These are phyloP conservation scores for Butorides virescens DNA, from an alignment of 2,113 vertebrate species.

Conservation along the genomic window DNA sequence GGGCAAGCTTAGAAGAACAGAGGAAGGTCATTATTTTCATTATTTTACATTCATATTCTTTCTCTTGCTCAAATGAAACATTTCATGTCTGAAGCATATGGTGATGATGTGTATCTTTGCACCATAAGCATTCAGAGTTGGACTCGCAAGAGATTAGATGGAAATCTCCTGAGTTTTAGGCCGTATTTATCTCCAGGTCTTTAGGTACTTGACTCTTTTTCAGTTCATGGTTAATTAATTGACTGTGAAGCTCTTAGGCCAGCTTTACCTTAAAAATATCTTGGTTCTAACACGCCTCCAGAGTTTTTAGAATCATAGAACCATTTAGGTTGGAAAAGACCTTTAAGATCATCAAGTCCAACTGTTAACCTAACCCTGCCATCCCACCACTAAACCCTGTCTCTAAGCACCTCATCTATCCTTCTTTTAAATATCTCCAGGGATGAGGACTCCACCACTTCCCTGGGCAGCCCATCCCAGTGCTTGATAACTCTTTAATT, in stretches of 20 bases:
- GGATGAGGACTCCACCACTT: no score
- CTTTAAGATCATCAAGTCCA: no score
- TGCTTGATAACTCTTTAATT: no score
- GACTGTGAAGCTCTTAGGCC: not conserved
- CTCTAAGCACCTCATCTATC: no score
- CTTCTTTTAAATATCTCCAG: no score
- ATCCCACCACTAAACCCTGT: no score
- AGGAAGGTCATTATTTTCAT: not conserved
- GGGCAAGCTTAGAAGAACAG: not conserved
- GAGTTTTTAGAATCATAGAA: not conserved
- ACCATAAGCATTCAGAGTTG: not conserved
- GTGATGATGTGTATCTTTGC: no score
- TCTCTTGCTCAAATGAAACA: not conserved
- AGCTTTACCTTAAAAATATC: not conserved
- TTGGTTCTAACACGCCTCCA: not conserved
- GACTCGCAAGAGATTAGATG: not conserved
- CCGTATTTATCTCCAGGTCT: not conserved
- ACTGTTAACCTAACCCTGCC: no score
- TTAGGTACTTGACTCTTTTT: not conserved
- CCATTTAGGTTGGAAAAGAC: no score
- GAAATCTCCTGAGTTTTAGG: not conserved
- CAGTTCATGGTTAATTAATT: not conserved
- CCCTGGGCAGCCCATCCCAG: no score
- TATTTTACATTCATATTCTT: not conserved
- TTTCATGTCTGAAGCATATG: not conserved